A percentile compares a stretch with the other conserved stretches of the same genome.
phyloP scores from a whole-genome alignment of 2,113 vertebrate species.

The Trogon melanurus region DNA sequence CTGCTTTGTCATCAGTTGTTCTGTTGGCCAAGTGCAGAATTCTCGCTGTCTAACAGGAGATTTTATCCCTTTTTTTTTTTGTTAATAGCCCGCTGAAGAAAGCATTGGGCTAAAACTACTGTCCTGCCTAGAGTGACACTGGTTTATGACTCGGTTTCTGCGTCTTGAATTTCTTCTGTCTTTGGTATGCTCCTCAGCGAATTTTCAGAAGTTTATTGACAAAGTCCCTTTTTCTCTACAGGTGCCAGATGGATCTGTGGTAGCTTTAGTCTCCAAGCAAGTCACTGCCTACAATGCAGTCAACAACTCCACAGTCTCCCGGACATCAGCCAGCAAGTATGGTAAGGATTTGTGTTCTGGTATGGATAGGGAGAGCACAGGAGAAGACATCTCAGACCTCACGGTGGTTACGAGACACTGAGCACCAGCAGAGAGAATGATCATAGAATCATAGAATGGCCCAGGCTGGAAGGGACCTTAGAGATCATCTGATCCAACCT shows the following conservation, averaged over 20 bases:
- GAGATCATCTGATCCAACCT: too few relatives aligned
- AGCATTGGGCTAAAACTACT: background rate
- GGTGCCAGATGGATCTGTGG: slow-evolving; percentile 94
- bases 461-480: too few relatives aligned
- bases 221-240: slow-evolving; percentile 35
- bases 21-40: background rate
- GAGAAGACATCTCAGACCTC: rapidly evolving
- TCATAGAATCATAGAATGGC: too few relatives aligned
- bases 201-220: background rate
- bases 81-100: background rate
- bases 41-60: background rate
- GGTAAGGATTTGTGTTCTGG: slow-evolving; percentile 72
- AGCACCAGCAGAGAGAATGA: background rate
- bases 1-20: background rate
- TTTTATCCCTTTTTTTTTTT: background rate
- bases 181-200: background rate
- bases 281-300: slow-evolving; percentile 96
- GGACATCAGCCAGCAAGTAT: slow-evolving; percentile 97
- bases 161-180: background rate
- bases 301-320: slow-evolving; percentile 95
- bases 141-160: background rate
- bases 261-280: slow-evolving; percentile 97
- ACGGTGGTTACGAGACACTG: background rate
- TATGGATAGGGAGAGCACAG: background rate
- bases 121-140: background rate